A percentile compares a stretch with the other conserved stretches of the same genome.
Evolutionary conservation across 2,797 vertebrate species (phyloP).

Genomic region (Tiaroga cobitis): DNA sequence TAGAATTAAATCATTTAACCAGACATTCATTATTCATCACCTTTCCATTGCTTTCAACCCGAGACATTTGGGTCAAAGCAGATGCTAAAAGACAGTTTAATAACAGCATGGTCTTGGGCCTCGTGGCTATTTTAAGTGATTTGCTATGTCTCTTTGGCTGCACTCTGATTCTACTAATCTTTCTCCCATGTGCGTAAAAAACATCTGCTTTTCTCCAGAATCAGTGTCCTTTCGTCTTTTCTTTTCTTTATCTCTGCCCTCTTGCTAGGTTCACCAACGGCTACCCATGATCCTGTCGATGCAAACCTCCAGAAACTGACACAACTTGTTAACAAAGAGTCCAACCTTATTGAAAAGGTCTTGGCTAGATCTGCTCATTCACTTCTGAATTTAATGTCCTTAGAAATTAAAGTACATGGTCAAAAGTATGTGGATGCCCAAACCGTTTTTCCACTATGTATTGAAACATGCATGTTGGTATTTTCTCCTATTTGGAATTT

Average conservation of each 20-base stretch:
- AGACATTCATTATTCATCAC: slow-evolving; percentile 6
- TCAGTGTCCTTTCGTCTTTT: slow-evolving; percentile 31
- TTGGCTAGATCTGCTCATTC: slow-evolving; percentile 62
- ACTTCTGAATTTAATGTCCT: not conserved
- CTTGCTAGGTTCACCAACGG: slow-evolving; percentile 80
- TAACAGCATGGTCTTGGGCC: not conserved
- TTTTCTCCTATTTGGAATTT: not conserved
- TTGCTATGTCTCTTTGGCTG: slow-evolving; percentile 25
- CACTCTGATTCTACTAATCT: slow-evolving; percentile 53
- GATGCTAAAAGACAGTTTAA: slow-evolving; percentile 33
- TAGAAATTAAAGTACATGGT: not conserved
- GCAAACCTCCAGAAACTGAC: slow-evolving; percentile 99
- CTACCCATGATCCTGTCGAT: slow-evolving; percentile 89
- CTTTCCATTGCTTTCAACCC: slow-evolving; percentile 29
- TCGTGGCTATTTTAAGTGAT: slow-evolving; percentile 19
- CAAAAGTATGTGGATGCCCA: not conserved
- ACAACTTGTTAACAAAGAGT: slow-evolving; percentile 99
- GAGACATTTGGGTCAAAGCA: not conserved
- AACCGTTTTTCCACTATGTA: not conserved
- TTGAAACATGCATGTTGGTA: not conserved
- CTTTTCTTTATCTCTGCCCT: slow-evolving; percentile 29
- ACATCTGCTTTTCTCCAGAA: slow-evolving; percentile 42
- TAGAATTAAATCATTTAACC: slow-evolving; percentile 10
- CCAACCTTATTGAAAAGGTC: slow-evolving; percentile 99
- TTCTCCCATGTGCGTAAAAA: slow-evolving; percentile 34